Percentiles rank a stretch among this genome's conserved stretches.
These are phyloP conservation scores for Cynodonichthys magdalenae DNA, from an alignment of 2,797 vertebrate genomes.

Conservation along the genomic window DNA sequence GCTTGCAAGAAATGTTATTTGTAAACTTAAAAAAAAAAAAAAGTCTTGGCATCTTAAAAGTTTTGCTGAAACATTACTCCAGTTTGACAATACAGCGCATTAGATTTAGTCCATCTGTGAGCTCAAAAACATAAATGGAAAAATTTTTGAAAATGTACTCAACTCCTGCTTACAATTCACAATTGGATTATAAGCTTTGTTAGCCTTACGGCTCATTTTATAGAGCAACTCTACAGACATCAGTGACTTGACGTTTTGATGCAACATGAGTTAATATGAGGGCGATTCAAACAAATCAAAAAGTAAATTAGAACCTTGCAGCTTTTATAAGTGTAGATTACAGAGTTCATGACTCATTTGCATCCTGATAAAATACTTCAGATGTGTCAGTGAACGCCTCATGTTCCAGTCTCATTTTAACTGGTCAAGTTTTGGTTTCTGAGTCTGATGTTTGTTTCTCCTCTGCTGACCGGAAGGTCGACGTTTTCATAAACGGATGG, in stretches of 20 bases:
- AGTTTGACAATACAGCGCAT: not conserved
- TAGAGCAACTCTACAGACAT: not conserved
- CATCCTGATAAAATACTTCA: no score
- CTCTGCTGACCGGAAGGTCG: no score
- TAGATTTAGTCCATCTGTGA: not conserved
- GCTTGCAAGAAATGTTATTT: not conserved
- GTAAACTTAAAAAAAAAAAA: not conserved
- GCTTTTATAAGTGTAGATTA: not conserved
- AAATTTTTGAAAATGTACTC: no score
- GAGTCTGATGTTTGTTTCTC: no score
- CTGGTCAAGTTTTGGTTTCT: no score
- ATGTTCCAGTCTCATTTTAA: no score
- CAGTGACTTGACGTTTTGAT: no score
- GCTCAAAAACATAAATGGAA: not conserved
- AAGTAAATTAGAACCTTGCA: not conserved
- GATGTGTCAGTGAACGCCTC: no score
- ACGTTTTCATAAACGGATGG: no score
- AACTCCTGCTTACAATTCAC: not conserved
- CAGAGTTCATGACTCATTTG: not conserved
- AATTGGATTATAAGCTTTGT: no score
- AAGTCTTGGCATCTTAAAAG: not conserved
- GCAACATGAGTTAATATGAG: not conserved
- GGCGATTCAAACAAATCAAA: no score
- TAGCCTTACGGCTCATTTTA: no score
- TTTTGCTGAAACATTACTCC: not conserved